These are phyloP conservation scores for Charaxes varanes DNA, from an alignment of 1,140 invertebrate species.

Conservation along the genomic window DNA sequence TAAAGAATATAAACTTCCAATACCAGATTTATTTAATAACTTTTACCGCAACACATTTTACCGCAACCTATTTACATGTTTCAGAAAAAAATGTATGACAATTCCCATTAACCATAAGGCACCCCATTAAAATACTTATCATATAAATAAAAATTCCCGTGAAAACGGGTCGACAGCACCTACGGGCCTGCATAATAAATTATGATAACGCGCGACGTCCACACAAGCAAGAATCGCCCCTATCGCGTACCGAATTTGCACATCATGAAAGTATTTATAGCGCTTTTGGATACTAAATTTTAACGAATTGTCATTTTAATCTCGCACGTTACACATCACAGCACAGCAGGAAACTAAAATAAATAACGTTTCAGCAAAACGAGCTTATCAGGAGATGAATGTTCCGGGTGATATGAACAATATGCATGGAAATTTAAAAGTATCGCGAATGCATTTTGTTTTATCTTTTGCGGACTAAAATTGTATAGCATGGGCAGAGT, in stretches of 20 bases:
- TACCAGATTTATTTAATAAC: too few relatives aligned
- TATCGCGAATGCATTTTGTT: not conserved
- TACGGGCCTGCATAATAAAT: slow-evolving; percentile 35
- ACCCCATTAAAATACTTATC: slow-evolving; percentile 9
- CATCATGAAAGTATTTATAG: slow-evolving; percentile 28
- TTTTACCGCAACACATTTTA: too few relatives aligned
- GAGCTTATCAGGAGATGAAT: slow-evolving; percentile 5
- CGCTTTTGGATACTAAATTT: slow-evolving; percentile 28
- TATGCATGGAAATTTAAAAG: slow-evolving; percentile 3
- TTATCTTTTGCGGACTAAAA: too few relatives aligned
- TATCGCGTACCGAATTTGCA: slow-evolving; percentile 31
- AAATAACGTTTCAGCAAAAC: slow-evolving; percentile 12
- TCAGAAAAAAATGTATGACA: too few relatives aligned
- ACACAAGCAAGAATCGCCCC: slow-evolving; percentile 27
- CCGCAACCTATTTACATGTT: too few relatives aligned
- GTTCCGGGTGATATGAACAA: not conserved
- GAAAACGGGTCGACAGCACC: slow-evolving; percentile 17
- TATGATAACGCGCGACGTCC: slow-evolving; percentile 29
- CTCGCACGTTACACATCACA: slow-evolving; percentile 19
- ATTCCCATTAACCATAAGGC: not conserved
- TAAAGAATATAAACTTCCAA: too few relatives aligned
- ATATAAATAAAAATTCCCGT: slow-evolving; percentile 23
- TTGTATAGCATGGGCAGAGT: too few relatives aligned
- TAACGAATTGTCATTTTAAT: slow-evolving; percentile 35
- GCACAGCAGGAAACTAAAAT: slow-evolving; percentile 27